Base-by-base conservation (phyloP, 2,888 invertebrate species). In the Eupithecia vulgata region DNA sequence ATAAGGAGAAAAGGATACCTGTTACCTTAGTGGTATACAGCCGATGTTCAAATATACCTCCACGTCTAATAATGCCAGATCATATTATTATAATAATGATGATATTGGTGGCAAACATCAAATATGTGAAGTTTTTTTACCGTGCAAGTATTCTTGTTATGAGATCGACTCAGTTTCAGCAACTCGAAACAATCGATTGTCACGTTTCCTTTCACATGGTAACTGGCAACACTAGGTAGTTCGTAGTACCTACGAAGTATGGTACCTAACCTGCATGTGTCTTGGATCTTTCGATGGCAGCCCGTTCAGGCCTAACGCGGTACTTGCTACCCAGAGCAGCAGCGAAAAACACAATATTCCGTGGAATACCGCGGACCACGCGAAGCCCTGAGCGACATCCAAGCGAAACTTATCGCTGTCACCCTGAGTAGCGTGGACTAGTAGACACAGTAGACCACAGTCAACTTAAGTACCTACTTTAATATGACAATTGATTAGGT, bases 131-230 rank as follows among this genome's bases (percentile, higher is more conserved):
- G 7, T 25, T 34, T 30, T 61, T 34, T 34, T 34, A 6, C 48
- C 48, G 12, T 21, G n/a, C 1, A 30, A 4, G 30, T 21, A 21
- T 7, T 10, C 5, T 62, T 65, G 65, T 37, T 65, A 65, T 65
- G 65, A 40, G 37, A 65, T 65, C 21, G 40, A 40, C 12, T 65
- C 64, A 13, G 65, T 40, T 42, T 65, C 40, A 65, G 40, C 15
- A 30, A 61, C 3, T 34, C 61, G 34, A 34, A 34, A 65, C 65
- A 40, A 40, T 25, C 65, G 40, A 65, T 65, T 65, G 40, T 40
- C 37, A n/a, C 37, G 40, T 65, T 65, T 40, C 40, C 21, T 40
- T 40, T 65, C 40, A 37, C 65, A 64, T 64, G n/a, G 3, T n/a
- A 10, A 37, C 37, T 37, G 62, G 17, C 35, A 64, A 40, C 40